A percentile compares a stretch with the other conserved stretches of the same genome.
phyloP scores from a whole-genome alignment of 2,888 invertebrate species.

The Spodoptera picta region DNA sequence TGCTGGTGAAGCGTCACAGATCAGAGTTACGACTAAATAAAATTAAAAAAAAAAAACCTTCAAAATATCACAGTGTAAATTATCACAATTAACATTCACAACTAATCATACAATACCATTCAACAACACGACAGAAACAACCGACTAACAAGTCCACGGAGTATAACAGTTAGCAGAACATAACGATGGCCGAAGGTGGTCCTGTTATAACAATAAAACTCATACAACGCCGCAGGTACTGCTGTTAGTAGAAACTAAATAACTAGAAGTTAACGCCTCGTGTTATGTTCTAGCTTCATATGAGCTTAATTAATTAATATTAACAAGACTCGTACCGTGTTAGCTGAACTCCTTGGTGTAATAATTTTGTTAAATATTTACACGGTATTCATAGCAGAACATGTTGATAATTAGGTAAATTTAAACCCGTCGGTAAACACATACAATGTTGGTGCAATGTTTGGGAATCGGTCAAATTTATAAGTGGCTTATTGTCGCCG shows the following conservation, averaged over 20 bases:
- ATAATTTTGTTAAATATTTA: slow-evolving; percentile 77
- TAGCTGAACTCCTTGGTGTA: slow-evolving; percentile 72
- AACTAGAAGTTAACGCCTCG: slow-evolving; percentile 63
- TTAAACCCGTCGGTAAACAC: slow-evolving; percentile 44
- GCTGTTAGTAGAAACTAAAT: slow-evolving; percentile 60
- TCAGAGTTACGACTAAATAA: no score
- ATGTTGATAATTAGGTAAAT: slow-evolving; percentile 56
- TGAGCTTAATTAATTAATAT: slow-evolving; percentile 80
- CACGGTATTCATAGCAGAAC: slow-evolving; percentile 59
- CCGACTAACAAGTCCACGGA: slow-evolving; percentile 42
- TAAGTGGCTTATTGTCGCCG: slow-evolving; percentile 30
- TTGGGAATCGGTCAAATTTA: slow-evolving; percentile 44
- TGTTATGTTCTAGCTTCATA: slow-evolving; percentile 64
- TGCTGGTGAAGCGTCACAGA: no score
- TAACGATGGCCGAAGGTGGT: slow-evolving; percentile 42
- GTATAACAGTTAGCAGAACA: slow-evolving; percentile 31
- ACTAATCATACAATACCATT: slow-evolving; percentile 29
- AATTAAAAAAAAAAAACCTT: no score
- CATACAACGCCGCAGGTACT: slow-evolving; percentile 51
- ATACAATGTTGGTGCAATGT: slow-evolving; percentile 38
- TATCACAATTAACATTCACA: slow-evolving; percentile 5
- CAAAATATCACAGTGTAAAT: no score
- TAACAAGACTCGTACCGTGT: slow-evolving; percentile 74
- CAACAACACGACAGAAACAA: slow-evolving; percentile 22
- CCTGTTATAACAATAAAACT: slow-evolving; percentile 56